Conservation (phyloP, 2,888 invertebrate species). For the Parochlus steinenii region DNA sequence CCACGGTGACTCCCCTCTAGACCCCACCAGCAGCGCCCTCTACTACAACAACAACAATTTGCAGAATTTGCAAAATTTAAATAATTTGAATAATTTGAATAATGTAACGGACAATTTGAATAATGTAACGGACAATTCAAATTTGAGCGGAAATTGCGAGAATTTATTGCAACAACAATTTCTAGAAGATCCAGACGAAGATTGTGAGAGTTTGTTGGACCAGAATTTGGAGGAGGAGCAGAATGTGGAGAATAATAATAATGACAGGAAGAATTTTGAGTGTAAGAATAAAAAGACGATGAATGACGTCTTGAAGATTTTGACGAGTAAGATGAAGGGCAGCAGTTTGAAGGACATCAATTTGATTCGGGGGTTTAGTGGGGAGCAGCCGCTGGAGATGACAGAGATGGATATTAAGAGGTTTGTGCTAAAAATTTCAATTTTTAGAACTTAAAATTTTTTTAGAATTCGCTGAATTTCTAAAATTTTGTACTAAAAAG, state of each 20-base stretch:
- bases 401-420: conserved; percentile 4
- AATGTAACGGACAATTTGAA: conserved; percentile 14
- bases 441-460: not conserved
- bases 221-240: conserved; percentile 3
- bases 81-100: not conserved
- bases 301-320: conserved; percentile 79
- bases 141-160: conserved; percentile 7
- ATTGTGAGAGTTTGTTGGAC: conserved; percentile 3
- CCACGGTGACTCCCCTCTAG: not conserved
- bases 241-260: conserved; percentile 41
- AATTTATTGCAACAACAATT: conserved; percentile 12
- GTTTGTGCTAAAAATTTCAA: conserved; percentile 1
- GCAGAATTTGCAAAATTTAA: too few relatives aligned
- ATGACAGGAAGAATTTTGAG: too few relatives aligned
- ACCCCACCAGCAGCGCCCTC: not conserved
- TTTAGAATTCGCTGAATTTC: not conserved
- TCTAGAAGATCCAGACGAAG: conserved; percentile 16
- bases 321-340: conserved; percentile 72
- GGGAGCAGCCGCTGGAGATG: too few relatives aligned
- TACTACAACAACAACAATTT: not conserved
- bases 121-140: not conserved
- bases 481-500: not conserved
- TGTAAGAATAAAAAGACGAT: conserved; percentile 53
- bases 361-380: too few relatives aligned
- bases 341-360: conserved; percentile 51